phyloP scores from a whole-genome alignment of 64 coral and sea anemone genomes.

The Porites lutea region DNA sequence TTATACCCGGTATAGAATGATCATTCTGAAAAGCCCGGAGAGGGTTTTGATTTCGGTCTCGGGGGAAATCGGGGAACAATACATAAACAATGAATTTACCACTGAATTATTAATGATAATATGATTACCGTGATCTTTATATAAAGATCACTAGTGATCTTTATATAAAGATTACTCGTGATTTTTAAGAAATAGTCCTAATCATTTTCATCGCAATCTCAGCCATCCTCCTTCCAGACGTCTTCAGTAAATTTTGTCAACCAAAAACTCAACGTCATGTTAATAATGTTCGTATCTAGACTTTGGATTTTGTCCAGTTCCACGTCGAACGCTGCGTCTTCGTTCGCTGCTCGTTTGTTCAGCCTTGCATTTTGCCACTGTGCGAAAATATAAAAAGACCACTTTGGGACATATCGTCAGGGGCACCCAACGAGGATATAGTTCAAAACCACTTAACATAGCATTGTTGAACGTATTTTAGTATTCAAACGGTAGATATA shows the following conservation, averaged over 20 bases:
- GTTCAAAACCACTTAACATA: too few relatives aligned
- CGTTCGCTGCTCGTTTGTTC: conserved; percentile 50
- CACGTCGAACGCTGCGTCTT: conserved; percentile 46
- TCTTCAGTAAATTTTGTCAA: conserved; percentile 70
- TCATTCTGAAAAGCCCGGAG: too few relatives aligned
- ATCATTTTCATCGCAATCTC: neutral
- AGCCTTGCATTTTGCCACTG: conserved; percentile 54
- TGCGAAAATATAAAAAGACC: neutral
- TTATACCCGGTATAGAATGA: too few relatives aligned
- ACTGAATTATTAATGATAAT: neutral
- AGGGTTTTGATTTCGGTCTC: too few relatives aligned
- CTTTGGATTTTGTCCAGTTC: conserved; percentile 52
- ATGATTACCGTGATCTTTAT: too few relatives aligned
- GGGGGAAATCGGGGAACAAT: neutral
- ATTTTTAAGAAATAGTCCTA: neutral
- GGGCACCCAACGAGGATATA: too few relatives aligned
- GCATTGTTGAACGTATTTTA: too few relatives aligned
- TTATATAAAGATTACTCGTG: neutral
- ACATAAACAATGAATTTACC: neutral
- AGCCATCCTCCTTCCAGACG: conserved; percentile 20
- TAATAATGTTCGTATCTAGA: conserved; percentile 56
- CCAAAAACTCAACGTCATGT: conserved; percentile 62
- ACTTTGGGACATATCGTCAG: too few relatives aligned
- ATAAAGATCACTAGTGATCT: neutral
- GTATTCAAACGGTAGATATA: too few relatives aligned